These are phyloP conservation scores for Leptopilina myrica DNA, from an alignment of 2,888 invertebrate genomes.

Conservation along the genomic window DNA sequence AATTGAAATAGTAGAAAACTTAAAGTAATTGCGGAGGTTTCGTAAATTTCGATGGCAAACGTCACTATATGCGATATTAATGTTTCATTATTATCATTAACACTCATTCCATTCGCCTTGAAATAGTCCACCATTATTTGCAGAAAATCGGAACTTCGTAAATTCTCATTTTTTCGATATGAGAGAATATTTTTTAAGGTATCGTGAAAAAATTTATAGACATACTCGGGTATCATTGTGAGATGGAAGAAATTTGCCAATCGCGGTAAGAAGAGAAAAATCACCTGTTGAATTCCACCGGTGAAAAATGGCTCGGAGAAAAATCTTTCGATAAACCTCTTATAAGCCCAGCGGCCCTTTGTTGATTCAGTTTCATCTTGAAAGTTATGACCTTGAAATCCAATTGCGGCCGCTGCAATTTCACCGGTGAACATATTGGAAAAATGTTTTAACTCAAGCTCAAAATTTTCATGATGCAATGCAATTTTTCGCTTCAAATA, in stretches of 20 bases:
- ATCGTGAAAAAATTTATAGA: slow-evolving; percentile 67
- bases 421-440: slow-evolving; percentile 56
- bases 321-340: not conserved
- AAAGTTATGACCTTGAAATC: slow-evolving; percentile 57
- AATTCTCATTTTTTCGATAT: slow-evolving; percentile 58
- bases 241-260: slow-evolving; percentile 60
- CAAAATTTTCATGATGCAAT: slow-evolving; percentile 50
- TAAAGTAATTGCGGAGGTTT: slow-evolving; percentile 78
- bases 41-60: slow-evolving; percentile 79
- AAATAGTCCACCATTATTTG: slow-evolving; percentile 49
- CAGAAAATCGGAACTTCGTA: slow-evolving; percentile 52
- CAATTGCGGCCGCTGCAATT: slow-evolving; percentile 55
- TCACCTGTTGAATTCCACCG: not conserved
- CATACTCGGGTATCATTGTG: slow-evolving; percentile 65
- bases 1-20: slow-evolving; percentile 77
- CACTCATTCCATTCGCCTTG: slow-evolving; percentile 47
- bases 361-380: slow-evolving; percentile 43
- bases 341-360: not conserved
- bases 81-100: slow-evolving; percentile 57
- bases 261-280: not conserved
- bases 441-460: slow-evolving; percentile 58
- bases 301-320: not conserved
- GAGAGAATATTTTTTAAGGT: slow-evolving; percentile 73
- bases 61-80: slow-evolving; percentile 76
- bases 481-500: slow-evolving; percentile 44